These are phyloP conservation scores for Micrastur ruficollis DNA, from an alignment of 2,797 vertebrate species.

Conservation along the genomic window DNA sequence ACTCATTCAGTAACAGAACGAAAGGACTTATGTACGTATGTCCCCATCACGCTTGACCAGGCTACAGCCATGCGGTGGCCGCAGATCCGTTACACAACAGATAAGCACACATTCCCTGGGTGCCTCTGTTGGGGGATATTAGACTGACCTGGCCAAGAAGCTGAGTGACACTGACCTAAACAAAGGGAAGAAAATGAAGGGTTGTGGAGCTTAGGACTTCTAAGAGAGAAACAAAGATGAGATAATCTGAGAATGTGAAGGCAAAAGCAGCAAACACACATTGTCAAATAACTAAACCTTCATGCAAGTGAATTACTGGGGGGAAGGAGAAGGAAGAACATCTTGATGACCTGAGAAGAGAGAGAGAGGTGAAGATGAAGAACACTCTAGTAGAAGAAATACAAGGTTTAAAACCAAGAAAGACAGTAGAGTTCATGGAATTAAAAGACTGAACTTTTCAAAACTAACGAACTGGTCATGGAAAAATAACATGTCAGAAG, in stretches of 20 bases:
- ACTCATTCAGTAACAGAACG: fast-evolving
- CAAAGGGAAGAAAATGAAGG: background rate
- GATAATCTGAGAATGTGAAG: fast-evolving
- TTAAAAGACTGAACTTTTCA: background rate
- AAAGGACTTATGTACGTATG: fast-evolving
- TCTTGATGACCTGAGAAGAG: background rate
- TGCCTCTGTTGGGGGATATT: background rate
- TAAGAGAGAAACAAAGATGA: background rate
- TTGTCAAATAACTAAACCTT: background rate
- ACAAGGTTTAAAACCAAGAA: background rate
- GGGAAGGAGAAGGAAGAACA: background rate
- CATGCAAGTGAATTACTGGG: background rate
- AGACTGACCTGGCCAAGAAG: background rate
- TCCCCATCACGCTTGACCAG: background rate
- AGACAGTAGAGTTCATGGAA: background rate
- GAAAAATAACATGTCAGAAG: background rate
- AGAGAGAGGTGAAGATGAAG: background rate
- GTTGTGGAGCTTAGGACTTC: background rate
- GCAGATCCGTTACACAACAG: background rate
- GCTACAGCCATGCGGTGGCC: background rate
- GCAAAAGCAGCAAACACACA: background rate
- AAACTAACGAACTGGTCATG: background rate
- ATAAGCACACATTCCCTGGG: no score
- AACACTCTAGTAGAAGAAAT: background rate
- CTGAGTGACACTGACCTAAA: background rate